Evolutionary conservation across 2,888 invertebrate genomes (phyloP).

Genomic region (Apoderus coryli): DNA sequence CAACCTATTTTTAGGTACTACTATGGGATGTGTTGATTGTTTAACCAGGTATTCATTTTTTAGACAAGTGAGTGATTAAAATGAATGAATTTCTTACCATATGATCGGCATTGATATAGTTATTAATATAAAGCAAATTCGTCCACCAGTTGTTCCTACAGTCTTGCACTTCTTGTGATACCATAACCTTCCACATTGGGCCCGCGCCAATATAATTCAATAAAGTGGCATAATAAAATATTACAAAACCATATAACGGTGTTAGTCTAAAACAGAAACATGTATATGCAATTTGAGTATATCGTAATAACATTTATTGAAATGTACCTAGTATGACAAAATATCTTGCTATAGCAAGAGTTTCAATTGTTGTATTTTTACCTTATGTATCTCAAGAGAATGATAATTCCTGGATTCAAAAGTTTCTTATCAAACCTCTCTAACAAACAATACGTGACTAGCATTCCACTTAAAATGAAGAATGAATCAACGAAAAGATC

Average conservation of each 20-base stretch:
- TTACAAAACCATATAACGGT: constrained; percentile 38
- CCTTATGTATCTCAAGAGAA: constrained; percentile 43
- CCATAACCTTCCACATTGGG: constrained; percentile 41
- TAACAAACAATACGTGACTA: constrained; percentile 34
- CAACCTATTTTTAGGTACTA: no score
- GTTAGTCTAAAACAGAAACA: constrained; percentile 26
- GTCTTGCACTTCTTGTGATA: constrained; percentile 35
- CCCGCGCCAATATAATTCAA: constrained; percentile 41
- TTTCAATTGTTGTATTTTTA: no score
- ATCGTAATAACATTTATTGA: neutral
- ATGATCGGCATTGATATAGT: constrained; percentile 41
- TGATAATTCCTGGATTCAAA: constrained; percentile 33
- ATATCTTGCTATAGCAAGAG: no score
- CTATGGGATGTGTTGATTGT: neutral
- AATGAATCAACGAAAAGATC: constrained; percentile 47
- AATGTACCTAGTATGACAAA: no score
- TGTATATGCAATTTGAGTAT: neutral
- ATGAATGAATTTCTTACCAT: constrained; percentile 35
- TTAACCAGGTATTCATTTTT: neutral
- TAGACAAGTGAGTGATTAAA: neutral
- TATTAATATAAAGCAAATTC: constrained; percentile 43
- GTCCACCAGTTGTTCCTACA: constrained; percentile 49
- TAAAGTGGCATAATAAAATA: constrained; percentile 41
- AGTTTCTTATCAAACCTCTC: constrained; percentile 27
- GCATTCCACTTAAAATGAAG: constrained; percentile 42